Percentiles rank a stretch among this genome's conserved stretches.
phyloP scores from a whole-genome alignment of 2,888 invertebrate genomes.

The Drosophila ezoana region DNA sequence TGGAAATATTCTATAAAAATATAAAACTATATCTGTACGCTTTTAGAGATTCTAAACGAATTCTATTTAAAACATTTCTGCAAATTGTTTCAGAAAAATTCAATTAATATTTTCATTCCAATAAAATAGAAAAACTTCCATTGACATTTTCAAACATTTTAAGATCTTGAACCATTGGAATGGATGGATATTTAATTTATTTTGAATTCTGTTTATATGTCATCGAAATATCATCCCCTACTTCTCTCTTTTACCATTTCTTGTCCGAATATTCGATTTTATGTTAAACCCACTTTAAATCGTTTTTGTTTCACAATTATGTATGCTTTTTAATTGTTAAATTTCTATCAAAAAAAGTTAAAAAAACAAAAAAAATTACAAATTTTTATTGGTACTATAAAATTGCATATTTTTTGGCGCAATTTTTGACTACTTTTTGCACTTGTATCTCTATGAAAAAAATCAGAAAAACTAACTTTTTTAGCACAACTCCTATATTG shows the following conservation, averaged over 20 bases:
- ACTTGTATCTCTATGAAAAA: constrained; percentile 68
- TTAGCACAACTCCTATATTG: constrained; percentile 74
- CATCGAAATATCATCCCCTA: constrained; percentile 4
- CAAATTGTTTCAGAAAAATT: too few relatives aligned
- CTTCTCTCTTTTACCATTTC: neutral
- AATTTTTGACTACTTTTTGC: constrained; percentile 83
- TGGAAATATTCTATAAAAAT: neutral
- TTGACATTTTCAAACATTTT: too few relatives aligned
- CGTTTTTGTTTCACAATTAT: constrained; percentile 4
- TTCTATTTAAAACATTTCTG: too few relatives aligned
- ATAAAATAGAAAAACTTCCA: too few relatives aligned
- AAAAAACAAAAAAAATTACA: constrained; percentile 35
- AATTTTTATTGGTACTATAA: constrained; percentile 74
- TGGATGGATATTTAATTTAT: too few relatives aligned
- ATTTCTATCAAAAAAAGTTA: constrained; percentile 27
- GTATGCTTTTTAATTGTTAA: constrained; percentile 19
- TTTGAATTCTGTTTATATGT: neutral
- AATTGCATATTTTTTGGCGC: constrained; percentile 83
- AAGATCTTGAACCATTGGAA: too few relatives aligned
- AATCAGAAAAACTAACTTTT: constrained; percentile 44
- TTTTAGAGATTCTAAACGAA: too few relatives aligned
- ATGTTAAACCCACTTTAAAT: neutral
- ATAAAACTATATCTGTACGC: too few relatives aligned
- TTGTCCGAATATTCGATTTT: neutral
- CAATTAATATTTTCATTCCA: too few relatives aligned